Evolutionary conservation across 2,888 invertebrate species (phyloP), one percentile per base, ranked within the genome.

Genomic region (Rhagonycha fulva): DNA sequence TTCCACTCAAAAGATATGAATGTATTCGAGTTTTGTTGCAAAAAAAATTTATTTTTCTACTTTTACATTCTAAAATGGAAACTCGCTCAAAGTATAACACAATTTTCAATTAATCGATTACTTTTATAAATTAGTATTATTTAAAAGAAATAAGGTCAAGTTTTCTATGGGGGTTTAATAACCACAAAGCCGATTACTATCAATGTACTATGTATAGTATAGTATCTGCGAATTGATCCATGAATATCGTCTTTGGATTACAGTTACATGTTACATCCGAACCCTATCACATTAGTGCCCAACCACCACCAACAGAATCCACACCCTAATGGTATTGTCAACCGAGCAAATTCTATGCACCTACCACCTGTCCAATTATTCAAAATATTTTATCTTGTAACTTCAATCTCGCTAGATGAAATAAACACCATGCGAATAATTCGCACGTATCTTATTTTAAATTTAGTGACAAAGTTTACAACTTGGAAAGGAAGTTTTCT

Each of bases 151-250:
- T 67, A 67, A 67, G 24, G 28, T 24, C 67, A 67, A 28, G 24
- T 67, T 14, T 78, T 73, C 76, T 76, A 26, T 32, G 76, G 71
- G 72, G 71, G 75, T 68, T 79, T 78, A 68, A 75, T 75, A 74
- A 69, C 78, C 78, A 11, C 78, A 80, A 80, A 78, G 76, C 78
- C 73, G 79, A 80, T 80, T 80, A 80, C 61, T 69, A 80, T 80
- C 77, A 77, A 71, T 62, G 68, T 12, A 70, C 77, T 76, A 71
- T 62, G 68, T 12, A 70, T 26, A 70, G 75, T 70, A 19, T 2
- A 19, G 19, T 19, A 19, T 2, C 19, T 19, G 78, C 78, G 75
- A 78, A 76, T 75, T 76, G 71, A 68, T 80, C 72, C 11, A 14
- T 62, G 68, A 75, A 78, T 76, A 78, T 76, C 79, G 73, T 62